phyloP scores from a whole-genome alignment of 2,113 vertebrate species.

The Otus sunia region DNA sequence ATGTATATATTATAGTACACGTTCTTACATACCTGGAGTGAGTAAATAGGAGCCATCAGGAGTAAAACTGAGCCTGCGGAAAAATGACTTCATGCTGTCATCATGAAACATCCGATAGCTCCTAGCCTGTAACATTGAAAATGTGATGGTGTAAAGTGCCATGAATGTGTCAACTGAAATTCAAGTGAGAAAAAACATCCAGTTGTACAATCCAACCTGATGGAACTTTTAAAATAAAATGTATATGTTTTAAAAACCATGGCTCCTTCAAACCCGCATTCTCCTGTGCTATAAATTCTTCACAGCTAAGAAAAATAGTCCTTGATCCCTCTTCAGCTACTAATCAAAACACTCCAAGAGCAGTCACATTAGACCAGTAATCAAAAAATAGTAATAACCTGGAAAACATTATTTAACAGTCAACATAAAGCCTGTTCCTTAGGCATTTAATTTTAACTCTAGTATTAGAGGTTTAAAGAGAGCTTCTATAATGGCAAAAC shows the following conservation, averaged over 20 bases:
- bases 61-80: slow-evolving; percentile 92
- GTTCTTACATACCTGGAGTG: slow-evolving; percentile 80
- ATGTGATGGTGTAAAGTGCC: not conserved
- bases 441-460: not conserved
- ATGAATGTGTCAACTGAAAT: not conserved
- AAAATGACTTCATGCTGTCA: slow-evolving; percentile 97
- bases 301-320: not conserved
- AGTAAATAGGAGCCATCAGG: slow-evolving; percentile 93
- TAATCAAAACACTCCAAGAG: not conserved
- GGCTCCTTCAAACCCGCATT: not conserved
- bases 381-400: not conserved
- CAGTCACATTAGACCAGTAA: not conserved
- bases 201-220: not conserved
- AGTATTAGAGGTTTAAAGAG: not conserved
- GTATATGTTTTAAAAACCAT: not conserved
- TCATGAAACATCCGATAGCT: slow-evolving; percentile 95
- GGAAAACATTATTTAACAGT: not conserved
- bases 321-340: not conserved
- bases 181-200: not conserved
- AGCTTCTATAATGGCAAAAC: not conserved
- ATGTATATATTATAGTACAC: rapidly evolving
- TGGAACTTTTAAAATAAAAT: not conserved
- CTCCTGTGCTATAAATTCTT: not conserved
- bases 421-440: not conserved
- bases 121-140: slow-evolving; percentile 73